Base-by-base conservation (phyloP, 2,888 invertebrate genomes). In the Danaus chrysippus region DNA sequence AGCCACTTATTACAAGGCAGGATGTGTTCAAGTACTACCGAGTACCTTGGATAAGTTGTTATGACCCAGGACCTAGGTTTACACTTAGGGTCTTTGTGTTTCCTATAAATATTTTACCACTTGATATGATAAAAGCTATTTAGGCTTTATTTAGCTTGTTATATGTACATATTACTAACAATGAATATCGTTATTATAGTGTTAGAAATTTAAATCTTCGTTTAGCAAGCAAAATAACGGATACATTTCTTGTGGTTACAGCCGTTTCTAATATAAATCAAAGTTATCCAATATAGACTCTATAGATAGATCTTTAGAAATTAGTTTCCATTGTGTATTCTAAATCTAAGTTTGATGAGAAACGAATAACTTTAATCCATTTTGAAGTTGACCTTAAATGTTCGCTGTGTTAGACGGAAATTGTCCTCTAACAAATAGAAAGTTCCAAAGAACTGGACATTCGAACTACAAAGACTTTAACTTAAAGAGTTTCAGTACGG, bases 21-120 rank as follows among this genome's bases (percentile, higher is more conserved):
- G 67, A 65, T 67, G 65, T 61, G 42, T 60, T 67, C 58, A 62
- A 67, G 67, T 65, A 58, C 58, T 62, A 62, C 64, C 42, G 34
- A 54, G 56, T 44, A 46, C 56, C 44, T 55, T 17, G 19, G 13
- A 3, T 13, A 41, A 10, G 13, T 12, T 13, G 46, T 46, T 46
- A 46, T 46, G 46, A 46, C 15, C 49, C 17, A 17, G 49, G 17
- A 17, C 17, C 49, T 17, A 49, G 17, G 10, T 49, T 49, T 10
- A 11, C 15, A 49, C 17, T 9, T 49, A n/a, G 15, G 15, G 15
- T 8, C 23, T 34, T 49, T 17, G 3, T 49, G 11, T 17, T 10
- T 46, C 3, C 11, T 17, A 49, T 49, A 49, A 15, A 49, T 49
- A 49, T 17, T 49, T 15, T 49, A 9, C 8, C 11, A 49, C 10